Base-by-base conservation (phyloP, 2,888 invertebrate species). In the Drosophila birchii region DNA sequence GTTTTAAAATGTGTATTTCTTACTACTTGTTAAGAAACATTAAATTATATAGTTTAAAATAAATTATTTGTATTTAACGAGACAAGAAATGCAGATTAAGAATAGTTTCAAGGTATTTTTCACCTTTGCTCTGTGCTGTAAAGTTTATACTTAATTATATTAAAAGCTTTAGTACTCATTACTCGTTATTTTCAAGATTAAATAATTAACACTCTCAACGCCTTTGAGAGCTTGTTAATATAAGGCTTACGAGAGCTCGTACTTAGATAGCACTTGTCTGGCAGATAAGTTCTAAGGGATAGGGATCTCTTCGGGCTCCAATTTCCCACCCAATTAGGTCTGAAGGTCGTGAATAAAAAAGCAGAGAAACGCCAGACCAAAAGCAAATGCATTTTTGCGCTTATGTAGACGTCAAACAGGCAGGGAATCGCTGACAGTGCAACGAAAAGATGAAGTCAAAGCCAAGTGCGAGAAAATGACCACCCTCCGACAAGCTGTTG, bases 391-490 rank as follows among this genome's bases (percentile, higher is more conserved):
- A 58, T 47, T 69, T 56, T 58, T 58, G 45, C 53, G 51, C 72
- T 58, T 61, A 77, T 60, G 47, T 51, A 75, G 53, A 55, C 49
- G 23, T 34, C 55, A 45, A 54, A n/a, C 32, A 11, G 29, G 51
- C 44, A 55, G 44, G 36, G 57, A 68, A 54, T 34, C 36, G 71
- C 53, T 77, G 66, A 70, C 64, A 38, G n/a, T 38, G 59, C 61
- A 63, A 54, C 39, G 29, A 67, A 57, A 32, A 38, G 12, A 34
- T 34, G 57, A 54, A 55, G 41, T 29, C 11, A 64, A 61, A 51
- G 36, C 18, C 34, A 36, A 43, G 47, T 49, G 41, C 12, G 23
- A 53, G 69, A 38, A 73, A 80, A 76, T 51, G 43, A 59, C 58
- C 53, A 36, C n/a, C 26, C 55, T 38, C 38, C 23, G 62, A 34